Evolutionary conservation across 2,113 vertebrate genomes (phyloP), one percentile per base, ranked within the genome.

Genomic region (Nothoprocta perdicaria): DNA sequence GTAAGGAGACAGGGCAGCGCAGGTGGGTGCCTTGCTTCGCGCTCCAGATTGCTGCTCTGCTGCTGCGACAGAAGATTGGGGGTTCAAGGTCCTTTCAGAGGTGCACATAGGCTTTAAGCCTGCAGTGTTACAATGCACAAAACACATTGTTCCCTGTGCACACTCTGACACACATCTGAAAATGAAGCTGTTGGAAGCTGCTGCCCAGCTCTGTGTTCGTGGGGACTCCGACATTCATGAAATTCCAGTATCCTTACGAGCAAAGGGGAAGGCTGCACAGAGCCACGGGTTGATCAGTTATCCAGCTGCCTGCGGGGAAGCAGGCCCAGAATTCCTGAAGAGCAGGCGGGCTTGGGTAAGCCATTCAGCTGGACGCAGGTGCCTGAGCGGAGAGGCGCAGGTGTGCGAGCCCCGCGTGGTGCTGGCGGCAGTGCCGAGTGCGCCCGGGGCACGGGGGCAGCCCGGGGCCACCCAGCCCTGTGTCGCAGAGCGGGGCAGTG

Each of bases 391-490:
- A 13, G 68, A 50, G 45, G 24, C 40, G 3, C 3, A 12, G 35
- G 10, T 4, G 16, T 48, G 48, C 9, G 9, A 48, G 21, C 48
- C 22, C 18, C 48, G 3, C 21, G 48, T 22, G 45, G 15, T 45
- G 43, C 43, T 15, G 5, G 43, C 43, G 14, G 46, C 46, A 46
- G 46, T 4, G 46, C 46, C 3, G 18, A 46, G 46, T 18, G 46
- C 35, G 35, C 35, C 35, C 35, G 35, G 35, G 35, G 35, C 35
- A 38, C 7, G 35, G 35, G 13, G 1, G 0, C 29, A 12, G 66
- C 82, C 15, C 5, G 0, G 31, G 65, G 60, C 1, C 12, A 13
- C 18, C 1, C 26, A 43, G 22, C n/a, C n/a, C 3, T 4, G 0
- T 66, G 65, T 33, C 45, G 19, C 46, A 22, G 46, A 21, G 9